These are phyloP conservation scores for Leptinotarsa undecemlineata DNA, from an alignment of 1,140 invertebrate species.

Conservation along the genomic window DNA sequence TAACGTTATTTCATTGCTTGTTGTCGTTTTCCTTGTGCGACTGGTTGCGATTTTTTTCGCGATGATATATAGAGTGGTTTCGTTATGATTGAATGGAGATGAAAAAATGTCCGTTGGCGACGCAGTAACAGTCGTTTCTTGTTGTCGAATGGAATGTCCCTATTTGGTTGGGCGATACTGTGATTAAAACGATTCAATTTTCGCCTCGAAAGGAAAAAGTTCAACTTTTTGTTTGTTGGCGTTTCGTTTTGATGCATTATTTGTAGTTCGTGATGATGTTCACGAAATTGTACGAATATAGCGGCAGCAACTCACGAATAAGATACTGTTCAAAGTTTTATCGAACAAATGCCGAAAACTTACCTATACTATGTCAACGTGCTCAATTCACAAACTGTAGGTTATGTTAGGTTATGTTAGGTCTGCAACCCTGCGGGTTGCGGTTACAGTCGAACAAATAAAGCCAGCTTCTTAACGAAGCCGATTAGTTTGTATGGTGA, in stretches of 20 bases:
- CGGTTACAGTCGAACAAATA: no score
- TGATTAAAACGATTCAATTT: not conserved
- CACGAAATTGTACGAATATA: no score
- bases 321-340: no score
- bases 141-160: not conserved
- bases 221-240: not conserved
- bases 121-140: not conserved
- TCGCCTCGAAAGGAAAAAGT: not conserved
- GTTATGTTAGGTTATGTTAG: no score
- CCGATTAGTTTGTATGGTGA: no score
- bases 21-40: not conserved
- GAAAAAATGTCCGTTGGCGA: not conserved
- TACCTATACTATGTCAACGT: no score
- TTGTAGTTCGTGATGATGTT: no score
- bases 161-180: not conserved
- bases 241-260: not conserved
- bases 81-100: constrained; percentile 2
- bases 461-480: no score
- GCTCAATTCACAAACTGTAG: no score
- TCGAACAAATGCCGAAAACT: no score
- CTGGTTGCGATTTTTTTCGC: not conserved
- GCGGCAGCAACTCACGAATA: no score
- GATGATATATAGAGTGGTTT: not conserved
- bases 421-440: no score
- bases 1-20: not conserved